A percentile compares a stretch with the other conserved stretches of the same genome.
Conservation (phyloP, 1,140 invertebrate genomes). For the Drosophila novamexicana region DNA sequence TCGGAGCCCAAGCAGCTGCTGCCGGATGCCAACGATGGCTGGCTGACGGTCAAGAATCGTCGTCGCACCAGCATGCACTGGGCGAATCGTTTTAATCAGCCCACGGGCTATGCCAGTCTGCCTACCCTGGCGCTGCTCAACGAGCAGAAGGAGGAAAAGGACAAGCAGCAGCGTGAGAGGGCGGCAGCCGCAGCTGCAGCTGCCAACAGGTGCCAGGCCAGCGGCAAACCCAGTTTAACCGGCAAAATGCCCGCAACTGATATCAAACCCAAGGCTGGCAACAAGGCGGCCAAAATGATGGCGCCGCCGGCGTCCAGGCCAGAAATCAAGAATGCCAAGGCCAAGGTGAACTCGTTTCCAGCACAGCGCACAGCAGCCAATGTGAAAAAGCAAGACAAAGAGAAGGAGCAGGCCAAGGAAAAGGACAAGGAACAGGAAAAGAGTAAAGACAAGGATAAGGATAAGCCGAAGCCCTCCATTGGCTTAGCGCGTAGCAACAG, state of each 20-base stretch:
- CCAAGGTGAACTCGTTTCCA: conserved; percentile 81
- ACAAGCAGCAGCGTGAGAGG: conserved; percentile 39
- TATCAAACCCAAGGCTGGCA: conserved; percentile 43
- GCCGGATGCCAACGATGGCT: conserved; percentile 86
- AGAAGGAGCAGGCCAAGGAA: conserved; percentile 18
- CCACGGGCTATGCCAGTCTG: conserved; percentile 88
- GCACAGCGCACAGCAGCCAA: conserved; percentile 30
- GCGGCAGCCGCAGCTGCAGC: conserved; percentile 24
- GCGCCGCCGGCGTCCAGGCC: conserved; percentile 36
- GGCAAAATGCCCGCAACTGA: conserved; percentile 32
- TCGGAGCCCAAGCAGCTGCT: conserved; percentile 84
- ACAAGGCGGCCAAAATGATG: conserved; percentile 57
- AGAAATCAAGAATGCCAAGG: conserved; percentile 83
- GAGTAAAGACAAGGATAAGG: conserved; percentile 8
- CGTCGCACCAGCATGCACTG: conserved; percentile 87
- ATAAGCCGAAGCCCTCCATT: conserved; percentile 7
- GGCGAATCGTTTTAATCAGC: conserved; percentile 88
- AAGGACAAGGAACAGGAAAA: conserved; percentile 19
- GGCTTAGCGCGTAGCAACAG: conserved; percentile 30
- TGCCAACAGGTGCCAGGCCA: conserved; percentile 29
- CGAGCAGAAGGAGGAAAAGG: conserved; percentile 79
- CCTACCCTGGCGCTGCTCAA: conserved; percentile 86
- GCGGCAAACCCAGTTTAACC: not conserved
- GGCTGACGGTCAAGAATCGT: conserved; percentile 88
- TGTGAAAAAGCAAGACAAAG: conserved; percentile 41